phyloP scores from a whole-genome alignment of 2,113 vertebrate genomes.

The Xyliphius kryptos region DNA sequence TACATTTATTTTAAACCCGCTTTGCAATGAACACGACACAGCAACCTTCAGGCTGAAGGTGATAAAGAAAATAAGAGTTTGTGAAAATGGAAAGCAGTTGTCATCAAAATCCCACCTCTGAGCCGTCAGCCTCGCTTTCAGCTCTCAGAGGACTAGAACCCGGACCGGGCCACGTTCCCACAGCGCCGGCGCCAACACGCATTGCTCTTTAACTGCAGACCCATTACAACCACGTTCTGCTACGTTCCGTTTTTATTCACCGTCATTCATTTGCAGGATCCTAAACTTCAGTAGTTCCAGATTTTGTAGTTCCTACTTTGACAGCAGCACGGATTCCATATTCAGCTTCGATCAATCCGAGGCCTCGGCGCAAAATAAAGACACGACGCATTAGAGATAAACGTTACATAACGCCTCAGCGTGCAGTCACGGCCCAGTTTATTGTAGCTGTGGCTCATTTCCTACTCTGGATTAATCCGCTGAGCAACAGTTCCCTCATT shows the following conservation, averaged over 20 bases:
- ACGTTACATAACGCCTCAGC: conserved; percentile 42
- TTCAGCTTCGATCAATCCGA: no score
- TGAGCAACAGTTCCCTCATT: conserved; percentile 40
- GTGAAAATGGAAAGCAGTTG: conserved; percentile 55
- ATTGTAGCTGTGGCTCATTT: conserved; percentile 48
- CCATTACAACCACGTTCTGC: no score
- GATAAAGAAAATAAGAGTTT: conserved; percentile 53
- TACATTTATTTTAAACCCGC: no score
- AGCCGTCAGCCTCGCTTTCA: conserved; percentile 46
- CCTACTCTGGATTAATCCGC: conserved; percentile 49
- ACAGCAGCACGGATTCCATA: no score
- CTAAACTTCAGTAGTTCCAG: no score
- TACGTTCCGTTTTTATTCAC: no score
- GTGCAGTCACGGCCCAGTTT: conserved; percentile 46
- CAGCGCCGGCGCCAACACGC: conserved; percentile 1
- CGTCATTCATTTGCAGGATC: no score
- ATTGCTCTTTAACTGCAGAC: no score
- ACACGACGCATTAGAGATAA: no score
- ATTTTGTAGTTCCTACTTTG: no score
- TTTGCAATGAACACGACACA: conserved; percentile 26
- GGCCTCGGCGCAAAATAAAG: no score
- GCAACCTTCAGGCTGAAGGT: conserved; percentile 57
- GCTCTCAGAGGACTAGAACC: conserved; percentile 43
- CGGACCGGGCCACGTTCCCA: conserved; percentile 18
- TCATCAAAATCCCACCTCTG: conserved; percentile 57